Base-by-base conservation (phyloP, 2,113 vertebrate species). In the Pavo muticus region DNA sequence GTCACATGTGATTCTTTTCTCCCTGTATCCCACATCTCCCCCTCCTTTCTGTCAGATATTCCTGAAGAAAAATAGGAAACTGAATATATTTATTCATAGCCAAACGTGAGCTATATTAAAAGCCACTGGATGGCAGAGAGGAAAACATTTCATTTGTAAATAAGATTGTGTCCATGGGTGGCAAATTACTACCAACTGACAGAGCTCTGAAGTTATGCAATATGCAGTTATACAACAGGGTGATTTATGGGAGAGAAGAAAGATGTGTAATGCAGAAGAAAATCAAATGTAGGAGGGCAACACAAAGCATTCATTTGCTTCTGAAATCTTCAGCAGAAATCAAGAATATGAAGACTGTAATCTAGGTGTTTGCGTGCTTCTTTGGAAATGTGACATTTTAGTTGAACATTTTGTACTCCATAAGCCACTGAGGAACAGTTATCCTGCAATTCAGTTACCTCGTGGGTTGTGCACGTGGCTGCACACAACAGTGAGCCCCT, bases 231-330 rank as follows among this genome's bases (percentile, higher is more conserved):
- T 6, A 79, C 73, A 91, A 59, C 44, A 25, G 72, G 57, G 50
- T 37, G 23, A 8, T 70, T 94, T 56, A 2, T 16, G 65, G 52
- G 64, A 70, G 42, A 57, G 68, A 63, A 91, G 42, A 45, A 84
- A 64, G 69, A 91, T 35, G 19, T 0, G 17, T 79, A 84, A 93
- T 78, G 48, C 79, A 35, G 76, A 59, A 95, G 79, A 71, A 60
- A 86, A 84, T 30, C 65, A 64, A n/a, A n/a, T 45, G 91, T 78
- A 65, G 91, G 91, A 91, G 83, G 75, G 75, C 90, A 54, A 11
- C 79, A 57, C 88, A 95, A 88, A 86, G 79, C 30, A 16, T 29
- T 63, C 42, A 3, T 50, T 88, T 71, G 60, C 68, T 93, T 81
- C 69, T 70, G 61, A 91, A 91, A n/a, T 64, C 39, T 61, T 81